A percentile compares a stretch with the other conserved stretches of the same genome.
Evolutionary conservation across 2,797 vertebrate species (phyloP).

Genomic region (Heteromormyrus szaboi): DNA sequence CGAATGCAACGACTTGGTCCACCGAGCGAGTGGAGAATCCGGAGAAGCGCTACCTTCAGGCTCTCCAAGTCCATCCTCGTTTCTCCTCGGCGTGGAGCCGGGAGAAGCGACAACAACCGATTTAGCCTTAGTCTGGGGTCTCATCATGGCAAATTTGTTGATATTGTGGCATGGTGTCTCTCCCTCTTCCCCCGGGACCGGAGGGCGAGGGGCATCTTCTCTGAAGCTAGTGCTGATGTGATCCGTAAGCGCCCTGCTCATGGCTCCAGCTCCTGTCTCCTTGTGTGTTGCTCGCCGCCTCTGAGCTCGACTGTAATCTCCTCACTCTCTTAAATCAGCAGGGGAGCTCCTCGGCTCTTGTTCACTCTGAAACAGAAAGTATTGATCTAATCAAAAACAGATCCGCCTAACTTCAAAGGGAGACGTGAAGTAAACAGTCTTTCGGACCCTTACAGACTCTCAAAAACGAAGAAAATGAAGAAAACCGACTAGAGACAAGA

Average conservation of each 20-base stretch:
- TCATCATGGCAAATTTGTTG: slow-evolving; percentile 61
- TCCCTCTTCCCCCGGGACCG: slow-evolving; percentile 94
- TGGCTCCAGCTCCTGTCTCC: slow-evolving; percentile 64
- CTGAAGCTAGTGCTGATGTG: slow-evolving; percentile 83
- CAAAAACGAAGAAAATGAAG: slow-evolving; percentile 35
- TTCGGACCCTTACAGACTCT: slow-evolving; percentile 53
- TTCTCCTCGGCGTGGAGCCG: slow-evolving; percentile 69
- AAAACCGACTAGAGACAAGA: slow-evolving; percentile 46
- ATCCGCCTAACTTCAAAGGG: slow-evolving; percentile 86
- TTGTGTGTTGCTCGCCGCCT: slow-evolving; percentile 43
- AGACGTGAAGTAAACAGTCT: slow-evolving; percentile 83
- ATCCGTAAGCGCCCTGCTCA: slow-evolving; percentile 84
- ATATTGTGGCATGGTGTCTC: slow-evolving; percentile 71
- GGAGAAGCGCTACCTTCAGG: slow-evolving; percentile 92
- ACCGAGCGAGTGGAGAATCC: slow-evolving; percentile 82
- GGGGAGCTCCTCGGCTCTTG: slow-evolving; percentile 77
- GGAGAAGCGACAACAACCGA: slow-evolving; percentile 43
- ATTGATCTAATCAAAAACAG: slow-evolving; percentile 95
- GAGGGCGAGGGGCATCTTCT: slow-evolving; percentile 92
- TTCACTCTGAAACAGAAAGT: slow-evolving; percentile 82
- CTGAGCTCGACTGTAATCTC: slow-evolving; percentile 62
- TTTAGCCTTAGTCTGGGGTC: slow-evolving; percentile 61
- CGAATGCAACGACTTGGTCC: slow-evolving; percentile 91
- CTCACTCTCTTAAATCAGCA: slow-evolving; percentile 83
- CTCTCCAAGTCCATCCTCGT: slow-evolving; percentile 87